Conservation (phyloP, 2,888 invertebrate species). For the Gastrophysa polygoni region DNA sequence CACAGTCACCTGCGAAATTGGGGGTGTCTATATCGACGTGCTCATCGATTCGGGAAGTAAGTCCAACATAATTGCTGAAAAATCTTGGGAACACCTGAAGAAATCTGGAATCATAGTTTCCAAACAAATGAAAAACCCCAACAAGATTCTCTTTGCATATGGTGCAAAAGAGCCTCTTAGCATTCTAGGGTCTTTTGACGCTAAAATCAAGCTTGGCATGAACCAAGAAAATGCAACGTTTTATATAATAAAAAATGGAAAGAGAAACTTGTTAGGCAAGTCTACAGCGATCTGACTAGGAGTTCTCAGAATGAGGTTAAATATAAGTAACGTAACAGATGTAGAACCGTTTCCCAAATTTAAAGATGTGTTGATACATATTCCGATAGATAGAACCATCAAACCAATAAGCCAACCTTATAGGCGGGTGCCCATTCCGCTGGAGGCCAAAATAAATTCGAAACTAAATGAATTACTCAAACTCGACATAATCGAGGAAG, state of each 20-base stretch:
- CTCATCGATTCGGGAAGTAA: conserved; percentile 40
- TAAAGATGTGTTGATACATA: conserved; percentile 17
- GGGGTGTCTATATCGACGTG: conserved; percentile 27
- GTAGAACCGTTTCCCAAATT: conserved; percentile 24
- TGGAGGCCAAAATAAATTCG: conserved; percentile 38
- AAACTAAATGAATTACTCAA: conserved; percentile 37
- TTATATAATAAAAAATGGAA: conserved; percentile 30
- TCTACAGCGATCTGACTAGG: conserved; percentile 27
- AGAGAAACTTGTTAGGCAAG: conserved; percentile 26
- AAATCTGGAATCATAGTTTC: conserved; percentile 16
- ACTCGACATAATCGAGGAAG: conserved; percentile 41
- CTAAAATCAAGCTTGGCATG: conserved; percentile 21
- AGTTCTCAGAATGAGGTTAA: conserved; percentile 20
- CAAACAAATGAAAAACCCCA: conserved; percentile 26
- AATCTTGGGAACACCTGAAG: conserved; percentile 35
- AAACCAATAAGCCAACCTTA: conserved; percentile 46
- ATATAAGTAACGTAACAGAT: conserved; percentile 7
- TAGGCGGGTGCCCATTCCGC: conserved; percentile 45
- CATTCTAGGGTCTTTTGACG: conserved; percentile 35
- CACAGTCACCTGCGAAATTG: conserved; percentile 24
- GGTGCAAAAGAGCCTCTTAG: conserved; percentile 24
- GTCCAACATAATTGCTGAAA: conserved; percentile 31
- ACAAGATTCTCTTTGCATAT: conserved; percentile 24
- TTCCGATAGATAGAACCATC: conserved; percentile 17
- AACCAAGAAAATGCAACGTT: too few species aligned